phyloP scores from a whole-genome alignment of 2,888 invertebrate species.

The Pyralis farinalis region DNA sequence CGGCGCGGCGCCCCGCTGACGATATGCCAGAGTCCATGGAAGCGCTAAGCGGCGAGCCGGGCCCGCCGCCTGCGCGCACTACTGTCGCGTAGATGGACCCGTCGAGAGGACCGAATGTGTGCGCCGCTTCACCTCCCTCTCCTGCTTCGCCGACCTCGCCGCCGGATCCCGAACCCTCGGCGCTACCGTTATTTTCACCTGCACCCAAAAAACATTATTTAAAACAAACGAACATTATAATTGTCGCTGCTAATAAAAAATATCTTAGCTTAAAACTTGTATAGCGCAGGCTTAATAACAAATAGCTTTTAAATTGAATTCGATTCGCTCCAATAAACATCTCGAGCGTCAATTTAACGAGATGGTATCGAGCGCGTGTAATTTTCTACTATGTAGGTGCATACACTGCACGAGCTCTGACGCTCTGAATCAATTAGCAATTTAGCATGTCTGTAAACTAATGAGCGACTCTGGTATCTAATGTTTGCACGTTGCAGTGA shows the following conservation, averaged over 20 bases:
- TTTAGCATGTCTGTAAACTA: conserved; percentile 26
- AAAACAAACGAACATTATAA: neutral
- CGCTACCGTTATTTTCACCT: conserved; percentile 81
- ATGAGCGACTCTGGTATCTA: conserved; percentile 23
- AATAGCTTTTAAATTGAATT: conserved; percentile 61
- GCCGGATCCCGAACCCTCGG: conserved; percentile 68
- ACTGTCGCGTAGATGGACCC: conserved; percentile 94
- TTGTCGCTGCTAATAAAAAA: conserved; percentile 1
- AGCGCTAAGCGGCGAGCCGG: conserved; percentile 88
- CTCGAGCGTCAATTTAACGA: conserved; percentile 29
- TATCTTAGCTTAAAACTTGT: conserved; percentile 24
- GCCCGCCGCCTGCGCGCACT: conserved; percentile 65
- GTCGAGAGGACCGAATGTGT: conserved; percentile 93
- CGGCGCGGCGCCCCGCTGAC: conserved; percentile 84
- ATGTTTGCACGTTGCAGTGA: conserved; percentile 25
- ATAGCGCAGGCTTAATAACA: conserved; percentile 51
- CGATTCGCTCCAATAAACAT: conserved; percentile 54
- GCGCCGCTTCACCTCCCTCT: conserved; percentile 73
- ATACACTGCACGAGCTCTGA: conserved; percentile 25
- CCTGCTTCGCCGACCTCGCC: conserved; percentile 68
- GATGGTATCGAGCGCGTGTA: conserved; percentile 27
- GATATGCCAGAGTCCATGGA: conserved; percentile 96
- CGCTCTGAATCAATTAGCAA: conserved; percentile 29
- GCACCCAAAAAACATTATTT: conserved; percentile 36
- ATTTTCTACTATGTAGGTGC: conserved; percentile 25